Percentiles rank a stretch among this genome's conserved stretches.
phyloP scores from a whole-genome alignment of 2,888 invertebrate species.

The Lucinisca nassula region DNA sequence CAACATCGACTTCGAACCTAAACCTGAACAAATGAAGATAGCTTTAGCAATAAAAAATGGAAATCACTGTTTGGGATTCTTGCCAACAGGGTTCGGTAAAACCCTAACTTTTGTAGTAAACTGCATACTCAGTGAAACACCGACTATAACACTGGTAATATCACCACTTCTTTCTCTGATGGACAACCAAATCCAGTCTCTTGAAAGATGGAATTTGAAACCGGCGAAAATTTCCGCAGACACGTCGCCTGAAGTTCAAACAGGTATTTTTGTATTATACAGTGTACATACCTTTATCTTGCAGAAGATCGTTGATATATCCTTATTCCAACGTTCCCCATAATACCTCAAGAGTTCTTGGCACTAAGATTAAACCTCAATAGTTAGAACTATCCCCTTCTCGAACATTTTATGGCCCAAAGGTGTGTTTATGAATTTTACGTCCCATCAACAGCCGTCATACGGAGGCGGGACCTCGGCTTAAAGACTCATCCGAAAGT shows the following conservation, averaged over 20 bases:
- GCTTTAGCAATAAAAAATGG: neutral
- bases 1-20: conserved; percentile 15
- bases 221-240: conserved; percentile 20
- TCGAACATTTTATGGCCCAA: too few species aligned
- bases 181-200: conserved; percentile 40
- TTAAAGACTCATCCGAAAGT: too few species aligned
- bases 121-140: neutral
- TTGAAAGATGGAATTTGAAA: conserved; percentile 27
- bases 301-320: too few species aligned
- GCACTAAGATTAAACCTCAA: too few species aligned
- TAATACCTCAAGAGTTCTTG: too few species aligned
- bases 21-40: conserved; percentile 35
- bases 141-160: conserved; percentile 28
- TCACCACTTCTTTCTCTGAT: conserved; percentile 41
- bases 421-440: too few species aligned
- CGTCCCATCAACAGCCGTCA: too few species aligned
- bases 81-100: conserved; percentile 44
- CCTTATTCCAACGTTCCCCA: too few species aligned
- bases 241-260: neutral
- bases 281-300: too few species aligned
- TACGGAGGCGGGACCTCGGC: too few species aligned
- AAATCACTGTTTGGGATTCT: conserved; percentile 24
- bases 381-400: too few species aligned
- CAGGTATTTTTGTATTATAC: neutral
- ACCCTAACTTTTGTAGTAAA: conserved; percentile 38